Evolutionary conservation across 2,888 invertebrate species (phyloP).

Genomic region (Lordiphosa fenestrarum): DNA sequence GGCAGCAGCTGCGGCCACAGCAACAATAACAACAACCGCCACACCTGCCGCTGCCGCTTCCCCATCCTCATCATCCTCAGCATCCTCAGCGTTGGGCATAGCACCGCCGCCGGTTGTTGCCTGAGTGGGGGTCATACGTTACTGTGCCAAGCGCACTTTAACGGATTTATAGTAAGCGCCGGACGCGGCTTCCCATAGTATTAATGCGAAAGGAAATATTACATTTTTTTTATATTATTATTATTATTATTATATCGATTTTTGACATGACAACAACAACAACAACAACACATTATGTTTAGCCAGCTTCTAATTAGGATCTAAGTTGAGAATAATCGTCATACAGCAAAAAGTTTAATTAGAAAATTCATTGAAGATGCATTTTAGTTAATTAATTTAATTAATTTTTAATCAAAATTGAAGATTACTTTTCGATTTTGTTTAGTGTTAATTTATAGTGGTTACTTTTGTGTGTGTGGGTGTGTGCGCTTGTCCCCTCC

Average conservation of each 20-base stretch:
- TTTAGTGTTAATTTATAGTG: background rate
- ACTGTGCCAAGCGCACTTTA: conserved; percentile 75
- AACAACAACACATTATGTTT: conserved; percentile 25
- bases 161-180: conserved; percentile 73
- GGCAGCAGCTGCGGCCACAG: conserved; percentile 1
- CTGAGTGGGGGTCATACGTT: conserved; percentile 79
- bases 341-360: conserved; percentile 3
- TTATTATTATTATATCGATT: conserved; percentile 3
- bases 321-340: conserved; percentile 19
- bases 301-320: conserved; percentile 13
- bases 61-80: conserved; percentile 16
- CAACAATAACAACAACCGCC: conserved; percentile 1
- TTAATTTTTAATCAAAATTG: no score
- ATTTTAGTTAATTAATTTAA: conserved; percentile 47
- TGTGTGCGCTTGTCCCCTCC: background rate
- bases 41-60: conserved; percentile 5
- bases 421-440: background rate
- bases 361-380: conserved; percentile 31
- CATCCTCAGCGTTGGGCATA: conserved; percentile 51
- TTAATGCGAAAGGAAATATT: conserved; percentile 21
- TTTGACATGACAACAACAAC: conserved; percentile 8
- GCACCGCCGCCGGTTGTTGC: conserved; percentile 76
- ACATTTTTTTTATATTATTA: conserved; percentile 5
- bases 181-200: conserved; percentile 39
- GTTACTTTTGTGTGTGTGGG: conserved; percentile 30